phyloP scores from a whole-genome alignment of 2,888 invertebrate genomes.

The Caenorhabditis plicata region DNA sequence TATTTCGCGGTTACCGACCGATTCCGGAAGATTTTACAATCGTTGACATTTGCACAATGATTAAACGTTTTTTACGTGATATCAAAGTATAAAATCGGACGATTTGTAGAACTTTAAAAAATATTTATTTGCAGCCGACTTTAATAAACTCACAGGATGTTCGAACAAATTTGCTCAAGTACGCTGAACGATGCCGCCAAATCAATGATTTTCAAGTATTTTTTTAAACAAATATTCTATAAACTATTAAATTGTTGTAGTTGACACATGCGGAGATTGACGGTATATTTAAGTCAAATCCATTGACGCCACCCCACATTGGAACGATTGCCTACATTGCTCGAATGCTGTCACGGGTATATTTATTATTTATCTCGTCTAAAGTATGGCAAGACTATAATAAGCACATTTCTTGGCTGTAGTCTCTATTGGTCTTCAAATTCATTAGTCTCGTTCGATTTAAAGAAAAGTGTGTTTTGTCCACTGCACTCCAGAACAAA shows the following conservation, averaged over 20 bases:
- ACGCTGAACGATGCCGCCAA: slow-evolving; percentile 4
- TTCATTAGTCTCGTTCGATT: too few species aligned
- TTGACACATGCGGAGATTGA: slow-evolving; percentile 15
- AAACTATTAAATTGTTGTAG: slow-evolving; percentile 2
- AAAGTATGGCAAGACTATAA: too few species aligned
- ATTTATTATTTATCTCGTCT: background rate
- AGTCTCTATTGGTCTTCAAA: too few species aligned
- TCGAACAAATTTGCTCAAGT: slow-evolving; percentile 8
- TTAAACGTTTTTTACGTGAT: slow-evolving; percentile 50
- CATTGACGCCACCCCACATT: slow-evolving; percentile 11
- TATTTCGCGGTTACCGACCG: slow-evolving; percentile 31
- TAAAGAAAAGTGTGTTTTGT: too few species aligned
- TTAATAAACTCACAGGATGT: slow-evolving; percentile 21
- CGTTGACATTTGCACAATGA: slow-evolving; percentile 47
- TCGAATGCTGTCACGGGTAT: slow-evolving; percentile 17
- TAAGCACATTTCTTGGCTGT: too few species aligned
- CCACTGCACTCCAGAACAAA: too few species aligned
- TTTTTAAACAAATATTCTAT: background rate
- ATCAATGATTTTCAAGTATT: background rate
- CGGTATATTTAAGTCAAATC: slow-evolving; percentile 8
- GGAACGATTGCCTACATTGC: slow-evolving; percentile 47
- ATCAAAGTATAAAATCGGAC: background rate
- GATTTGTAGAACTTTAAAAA: background rate
- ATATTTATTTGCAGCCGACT: too few species aligned
- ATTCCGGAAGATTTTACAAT: slow-evolving; percentile 43